Conservation (phyloP, 2,113 vertebrate genomes). For the Otocyon megalotis region DNA sequence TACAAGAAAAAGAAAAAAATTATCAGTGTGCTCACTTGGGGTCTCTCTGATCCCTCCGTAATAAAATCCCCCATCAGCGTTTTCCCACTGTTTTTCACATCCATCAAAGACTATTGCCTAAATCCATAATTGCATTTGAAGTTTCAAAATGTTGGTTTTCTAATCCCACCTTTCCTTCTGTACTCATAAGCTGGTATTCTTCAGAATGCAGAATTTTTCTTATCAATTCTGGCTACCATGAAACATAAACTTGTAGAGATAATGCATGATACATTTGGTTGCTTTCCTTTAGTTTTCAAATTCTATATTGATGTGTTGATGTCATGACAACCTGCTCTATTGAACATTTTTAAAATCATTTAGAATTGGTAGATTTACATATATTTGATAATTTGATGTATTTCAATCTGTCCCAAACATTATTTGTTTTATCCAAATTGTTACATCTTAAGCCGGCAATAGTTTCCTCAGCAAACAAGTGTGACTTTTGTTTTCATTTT, state of each 20-base stretch:
- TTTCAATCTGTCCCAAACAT: neutral
- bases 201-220: neutral
- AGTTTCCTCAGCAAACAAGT: neutral
- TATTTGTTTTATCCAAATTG: neutral
- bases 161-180: neutral
- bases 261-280: neutral
- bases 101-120: neutral
- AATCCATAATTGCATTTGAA: neutral
- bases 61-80: neutral
- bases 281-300: neutral
- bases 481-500: neutral
- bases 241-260: neutral
- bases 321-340: neutral
- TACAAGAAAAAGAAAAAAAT: neutral
- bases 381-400: neutral
- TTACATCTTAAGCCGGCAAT: neutral
- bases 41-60: neutral
- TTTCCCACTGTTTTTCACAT: neutral
- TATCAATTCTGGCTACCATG: neutral
- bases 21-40: accelerated
- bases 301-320: neutral
- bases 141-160: neutral
- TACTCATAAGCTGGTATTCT: neutral
- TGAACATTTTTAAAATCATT: neutral
- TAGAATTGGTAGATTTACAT: neutral